Conservation (phyloP, 2,888 invertebrate species). For the Psococerastis gibbosa region DNA sequence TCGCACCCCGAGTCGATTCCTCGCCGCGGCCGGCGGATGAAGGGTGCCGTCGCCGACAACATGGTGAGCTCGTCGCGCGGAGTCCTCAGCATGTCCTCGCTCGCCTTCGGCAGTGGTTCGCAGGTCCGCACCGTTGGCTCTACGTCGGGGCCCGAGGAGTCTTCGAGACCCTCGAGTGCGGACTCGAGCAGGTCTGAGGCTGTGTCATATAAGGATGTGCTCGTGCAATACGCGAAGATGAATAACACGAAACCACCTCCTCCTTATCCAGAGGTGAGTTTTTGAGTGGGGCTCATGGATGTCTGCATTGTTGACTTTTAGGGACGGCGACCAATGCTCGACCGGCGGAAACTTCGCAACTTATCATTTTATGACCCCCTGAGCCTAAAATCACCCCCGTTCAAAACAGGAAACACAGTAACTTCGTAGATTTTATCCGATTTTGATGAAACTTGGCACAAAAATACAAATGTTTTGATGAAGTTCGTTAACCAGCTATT, state of each 20-base stretch:
- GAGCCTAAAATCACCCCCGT: no score
- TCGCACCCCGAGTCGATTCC: slow-evolving; percentile 44
- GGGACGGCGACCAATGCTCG: no score
- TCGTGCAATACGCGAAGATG: slow-evolving; percentile 51
- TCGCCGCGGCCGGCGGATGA: slow-evolving; percentile 19
- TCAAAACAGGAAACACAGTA: no score
- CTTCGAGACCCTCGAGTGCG: slow-evolving; percentile 31
- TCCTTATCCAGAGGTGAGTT: slow-evolving; percentile 63
- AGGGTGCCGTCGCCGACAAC: slow-evolving; percentile 15
- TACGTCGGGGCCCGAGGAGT: slow-evolving; percentile 16
- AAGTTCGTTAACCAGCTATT: no score
- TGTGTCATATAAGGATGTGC: slow-evolving; percentile 50
- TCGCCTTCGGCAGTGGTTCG: slow-evolving; percentile 28
- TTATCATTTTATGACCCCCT: no score
- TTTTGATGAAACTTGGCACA: no score
- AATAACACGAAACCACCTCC: slow-evolving; percentile 35
- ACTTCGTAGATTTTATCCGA: no score
- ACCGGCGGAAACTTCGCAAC: no score
- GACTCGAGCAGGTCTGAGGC: slow-evolving; percentile 31
- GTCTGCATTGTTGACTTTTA: no score
- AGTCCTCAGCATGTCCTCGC: slow-evolving; percentile 22
- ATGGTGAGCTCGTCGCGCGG: slow-evolving; percentile 15
- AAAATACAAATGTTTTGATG: no score
- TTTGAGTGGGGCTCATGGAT: no score
- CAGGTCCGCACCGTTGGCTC: slow-evolving; percentile 20